These are phyloP conservation scores for Contarinia nasturtii DNA, from an alignment of 1,140 invertebrate species.

Conservation along the genomic window DNA sequence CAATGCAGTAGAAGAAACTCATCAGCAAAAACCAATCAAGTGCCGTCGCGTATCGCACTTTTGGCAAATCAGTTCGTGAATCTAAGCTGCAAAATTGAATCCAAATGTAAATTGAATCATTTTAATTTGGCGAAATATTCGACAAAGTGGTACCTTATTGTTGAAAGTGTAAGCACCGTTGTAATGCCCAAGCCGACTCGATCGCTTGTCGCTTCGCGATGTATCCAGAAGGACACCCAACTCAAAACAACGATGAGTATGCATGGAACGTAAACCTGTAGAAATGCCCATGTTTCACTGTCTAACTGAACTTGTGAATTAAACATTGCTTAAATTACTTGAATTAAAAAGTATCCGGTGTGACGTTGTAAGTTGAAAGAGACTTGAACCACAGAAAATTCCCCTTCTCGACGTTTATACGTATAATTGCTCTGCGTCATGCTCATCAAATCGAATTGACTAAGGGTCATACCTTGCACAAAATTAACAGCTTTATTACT, in stretches of 20 bases:
- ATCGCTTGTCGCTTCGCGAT: conserved; percentile 74
- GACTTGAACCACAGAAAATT: conserved; percentile 76
- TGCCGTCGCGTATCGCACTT: conserved; percentile 81
- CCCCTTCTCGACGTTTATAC: conserved; percentile 55
- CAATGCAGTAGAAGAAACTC: conserved; percentile 87
- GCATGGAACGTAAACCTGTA: conserved; percentile 77
- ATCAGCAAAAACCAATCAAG: conserved; percentile 84
- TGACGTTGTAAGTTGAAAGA: conserved; percentile 81
- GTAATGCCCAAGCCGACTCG: conserved; percentile 61
- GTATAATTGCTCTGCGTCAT: conserved; percentile 65
- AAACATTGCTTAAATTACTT: too few species aligned
- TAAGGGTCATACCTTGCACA: conserved; percentile 68
- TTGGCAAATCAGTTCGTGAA: conserved; percentile 74
- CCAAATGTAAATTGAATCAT: too few species aligned
- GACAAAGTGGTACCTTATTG: too few species aligned
- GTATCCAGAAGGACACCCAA: conserved; percentile 95
- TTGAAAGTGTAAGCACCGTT: conserved; percentile 76
- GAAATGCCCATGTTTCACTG: conserved; percentile 6
- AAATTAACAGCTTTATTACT: conserved; percentile 63
- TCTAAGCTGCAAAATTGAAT: conserved; percentile 58
- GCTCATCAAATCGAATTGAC: conserved; percentile 80
- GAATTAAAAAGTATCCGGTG: conserved; percentile 85
- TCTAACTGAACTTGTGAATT: too few species aligned
- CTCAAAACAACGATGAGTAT: conserved; percentile 85
- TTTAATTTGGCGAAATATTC: too few species aligned